Evolutionary conservation across 2,113 vertebrate species (phyloP).

Genomic region (Gracilinanus agilis): DNA sequence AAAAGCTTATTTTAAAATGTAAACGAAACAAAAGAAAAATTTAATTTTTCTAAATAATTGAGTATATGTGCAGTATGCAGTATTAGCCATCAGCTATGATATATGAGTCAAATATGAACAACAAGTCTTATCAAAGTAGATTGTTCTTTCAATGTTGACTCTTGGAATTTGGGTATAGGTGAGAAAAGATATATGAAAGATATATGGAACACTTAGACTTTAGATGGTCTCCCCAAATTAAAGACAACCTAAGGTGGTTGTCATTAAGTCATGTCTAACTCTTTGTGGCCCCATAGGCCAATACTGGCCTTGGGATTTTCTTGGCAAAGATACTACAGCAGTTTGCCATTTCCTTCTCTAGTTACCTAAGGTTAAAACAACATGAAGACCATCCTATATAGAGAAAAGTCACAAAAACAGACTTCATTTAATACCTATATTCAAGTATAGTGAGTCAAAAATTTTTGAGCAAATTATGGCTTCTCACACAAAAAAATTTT

Average conservation of each 20-base stretch:
- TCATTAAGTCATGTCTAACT: neutral
- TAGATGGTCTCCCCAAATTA: neutral
- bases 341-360: neutral
- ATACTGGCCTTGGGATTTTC: neutral
- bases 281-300: neutral
- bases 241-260: neutral
- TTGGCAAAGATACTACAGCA: neutral
- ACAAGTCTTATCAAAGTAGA: neutral
- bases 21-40: neutral
- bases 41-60: neutral
- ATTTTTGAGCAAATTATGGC: neutral
- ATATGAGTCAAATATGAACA: neutral
- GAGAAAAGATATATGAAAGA: too few relatives aligned
- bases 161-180: neutral
- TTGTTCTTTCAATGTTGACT: neutral
- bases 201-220: neutral
- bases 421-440: neutral
- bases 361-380: neutral
- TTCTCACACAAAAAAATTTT: neutral
- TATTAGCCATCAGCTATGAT: neutral
- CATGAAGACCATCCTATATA: neutral
- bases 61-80: neutral
- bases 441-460: neutral
- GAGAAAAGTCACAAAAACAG: neutral
- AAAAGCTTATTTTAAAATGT: neutral